A percentile compares a stretch with the other conserved stretches of the same genome.
phyloP scores from a whole-genome alignment of 1,140 invertebrate genomes.

The Drosophila grimshawi region DNA sequence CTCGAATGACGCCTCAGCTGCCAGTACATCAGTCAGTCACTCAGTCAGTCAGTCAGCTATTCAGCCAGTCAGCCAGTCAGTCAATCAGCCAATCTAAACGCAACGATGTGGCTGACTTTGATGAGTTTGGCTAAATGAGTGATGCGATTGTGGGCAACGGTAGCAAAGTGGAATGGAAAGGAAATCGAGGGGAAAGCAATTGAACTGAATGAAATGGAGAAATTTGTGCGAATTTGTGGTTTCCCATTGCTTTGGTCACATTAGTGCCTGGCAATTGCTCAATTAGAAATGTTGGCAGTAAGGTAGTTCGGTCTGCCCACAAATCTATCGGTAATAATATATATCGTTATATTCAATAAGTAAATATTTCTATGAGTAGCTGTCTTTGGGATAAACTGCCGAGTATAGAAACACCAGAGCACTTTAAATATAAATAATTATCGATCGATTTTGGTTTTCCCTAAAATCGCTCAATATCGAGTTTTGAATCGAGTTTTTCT shows the following conservation, averaged over 20 bases:
- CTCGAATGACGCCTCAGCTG: constrained; percentile 33
- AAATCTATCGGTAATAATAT: background rate
- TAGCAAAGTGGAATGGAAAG: background rate
- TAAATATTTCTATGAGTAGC: too few relatives aligned
- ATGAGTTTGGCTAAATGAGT: constrained; percentile 23
- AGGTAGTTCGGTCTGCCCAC: background rate
- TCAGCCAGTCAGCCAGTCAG: constrained; percentile 5
- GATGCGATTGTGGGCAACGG: constrained; percentile 10
- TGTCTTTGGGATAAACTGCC: too few relatives aligned
- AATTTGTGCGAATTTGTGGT: constrained; percentile 20
- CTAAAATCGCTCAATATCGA: too few relatives aligned
- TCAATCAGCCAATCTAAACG: background rate
- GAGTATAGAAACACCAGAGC: too few relatives aligned
- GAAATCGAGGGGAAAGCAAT: background rate
- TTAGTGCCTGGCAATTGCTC: background rate
- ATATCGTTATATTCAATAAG: too few relatives aligned
- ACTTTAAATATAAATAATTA: background rate
- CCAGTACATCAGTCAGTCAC: constrained; percentile 11
- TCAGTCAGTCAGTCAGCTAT: constrained; percentile 16
- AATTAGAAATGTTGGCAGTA: background rate
- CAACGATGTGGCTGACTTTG: constrained; percentile 24
- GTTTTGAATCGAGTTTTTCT: too few relatives aligned
- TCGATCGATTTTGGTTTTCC: background rate
- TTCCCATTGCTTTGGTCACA: constrained; percentile 8
- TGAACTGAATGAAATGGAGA: background rate